A percentile compares a stretch with the other conserved stretches of the same genome.
Evolutionary conservation across 2,888 invertebrate genomes (phyloP).

Genomic region (Spilarctia lutea): DNA sequence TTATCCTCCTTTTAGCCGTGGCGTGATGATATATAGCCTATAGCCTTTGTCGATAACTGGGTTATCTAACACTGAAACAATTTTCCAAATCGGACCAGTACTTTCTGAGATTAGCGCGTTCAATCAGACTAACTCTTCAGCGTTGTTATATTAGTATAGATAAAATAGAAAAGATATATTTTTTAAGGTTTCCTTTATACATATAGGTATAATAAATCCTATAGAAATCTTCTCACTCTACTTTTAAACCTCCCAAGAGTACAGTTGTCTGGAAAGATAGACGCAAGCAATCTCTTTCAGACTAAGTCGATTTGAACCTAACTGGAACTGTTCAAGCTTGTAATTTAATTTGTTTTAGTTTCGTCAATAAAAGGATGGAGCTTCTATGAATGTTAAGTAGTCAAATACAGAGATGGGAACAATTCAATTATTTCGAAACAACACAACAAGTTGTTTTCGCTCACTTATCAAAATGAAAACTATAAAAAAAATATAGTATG

Average conservation of each 20-base stretch:
- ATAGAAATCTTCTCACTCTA: not conserved
- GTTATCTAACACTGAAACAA: too few species aligned
- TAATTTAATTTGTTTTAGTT: not conserved
- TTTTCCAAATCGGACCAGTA: too few species aligned
- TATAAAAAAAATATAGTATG: not conserved
- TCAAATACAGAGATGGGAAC: not conserved
- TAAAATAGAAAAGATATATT: too few species aligned
- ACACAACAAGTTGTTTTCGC: not conserved
- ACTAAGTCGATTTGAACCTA: not conserved
- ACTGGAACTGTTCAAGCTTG: not conserved
- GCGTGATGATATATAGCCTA: too few species aligned
- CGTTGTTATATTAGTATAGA: too few species aligned
- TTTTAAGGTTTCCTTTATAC: not conserved
- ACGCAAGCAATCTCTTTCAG: not conserved
- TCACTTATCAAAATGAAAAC: not conserved
- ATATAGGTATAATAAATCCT: not conserved
- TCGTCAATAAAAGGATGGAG: not conserved
- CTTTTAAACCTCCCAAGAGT: not conserved
- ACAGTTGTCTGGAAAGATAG: not conserved
- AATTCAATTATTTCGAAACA: not conserved
- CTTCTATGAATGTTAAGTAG: not conserved
- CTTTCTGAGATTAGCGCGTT: too few species aligned
- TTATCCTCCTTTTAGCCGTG: too few species aligned
- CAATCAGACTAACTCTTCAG: too few species aligned
- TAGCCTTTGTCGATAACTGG: too few species aligned